Percentiles rank a stretch among this genome's conserved stretches.
Evolutionary conservation across 2,113 vertebrate genomes (phyloP).

Genomic region (Heptranchias perlo): DNA sequence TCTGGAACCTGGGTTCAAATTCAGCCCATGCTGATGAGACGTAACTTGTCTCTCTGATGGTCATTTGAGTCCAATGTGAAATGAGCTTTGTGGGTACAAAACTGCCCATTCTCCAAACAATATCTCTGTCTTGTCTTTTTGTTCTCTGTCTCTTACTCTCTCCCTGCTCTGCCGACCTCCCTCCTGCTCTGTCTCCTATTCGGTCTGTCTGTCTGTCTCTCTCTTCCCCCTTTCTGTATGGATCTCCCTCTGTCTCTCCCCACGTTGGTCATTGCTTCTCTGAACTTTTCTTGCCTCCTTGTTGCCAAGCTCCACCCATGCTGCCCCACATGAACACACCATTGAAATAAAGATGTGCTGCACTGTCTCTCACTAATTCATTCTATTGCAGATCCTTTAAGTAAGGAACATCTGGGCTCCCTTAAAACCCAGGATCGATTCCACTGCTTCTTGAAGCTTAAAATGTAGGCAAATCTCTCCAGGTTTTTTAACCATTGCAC

Average conservation of each 20-base stretch:
- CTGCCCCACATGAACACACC: background rate
- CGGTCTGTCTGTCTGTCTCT: background rate
- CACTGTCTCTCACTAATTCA: background rate
- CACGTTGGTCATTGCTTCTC: too few species aligned
- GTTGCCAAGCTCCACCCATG: background rate
- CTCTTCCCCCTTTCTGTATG: background rate
- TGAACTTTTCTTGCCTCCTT: background rate
- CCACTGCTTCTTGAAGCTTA: too few species aligned
- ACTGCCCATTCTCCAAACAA: background rate
- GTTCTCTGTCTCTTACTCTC: background rate
- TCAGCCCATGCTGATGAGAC: background rate
- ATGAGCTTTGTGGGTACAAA: background rate
- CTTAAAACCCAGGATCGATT: too few species aligned
- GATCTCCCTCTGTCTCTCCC: background rate
- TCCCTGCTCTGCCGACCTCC: too few species aligned
- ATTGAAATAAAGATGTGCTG: background rate
- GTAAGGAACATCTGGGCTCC: background rate
- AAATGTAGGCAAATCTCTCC: too few species aligned
- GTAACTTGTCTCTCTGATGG: background rate
- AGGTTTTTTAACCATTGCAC: too few species aligned
- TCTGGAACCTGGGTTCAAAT: background rate
- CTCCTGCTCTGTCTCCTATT: too few species aligned
- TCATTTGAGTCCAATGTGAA: too few species aligned
- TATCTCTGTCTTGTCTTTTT: background rate
- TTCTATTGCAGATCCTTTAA: background rate